These are phyloP conservation scores for Clinocottus analis DNA, from an alignment of 2,113 vertebrate species.

Conservation along the genomic window DNA sequence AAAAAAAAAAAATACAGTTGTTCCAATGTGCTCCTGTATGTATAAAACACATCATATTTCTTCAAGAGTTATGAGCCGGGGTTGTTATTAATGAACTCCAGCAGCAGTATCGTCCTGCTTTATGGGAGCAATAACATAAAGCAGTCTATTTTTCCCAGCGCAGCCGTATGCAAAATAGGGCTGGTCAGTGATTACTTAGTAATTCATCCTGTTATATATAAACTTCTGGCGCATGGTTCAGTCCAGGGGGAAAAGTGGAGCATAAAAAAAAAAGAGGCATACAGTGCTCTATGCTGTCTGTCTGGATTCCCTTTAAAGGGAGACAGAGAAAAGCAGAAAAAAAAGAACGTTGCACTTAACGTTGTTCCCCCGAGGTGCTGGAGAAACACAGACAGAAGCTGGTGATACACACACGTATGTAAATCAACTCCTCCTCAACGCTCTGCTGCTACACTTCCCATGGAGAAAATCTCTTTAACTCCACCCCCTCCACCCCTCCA, in stretches of 20 bases:
- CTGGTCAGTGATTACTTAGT: conserved; percentile 69
- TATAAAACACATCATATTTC: conserved; percentile 60
- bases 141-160: conserved; percentile 49
- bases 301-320: conserved; percentile 63
- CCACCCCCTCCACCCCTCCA: conserved; percentile 56
- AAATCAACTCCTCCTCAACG: conserved; percentile 55
- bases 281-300: conserved; percentile 59
- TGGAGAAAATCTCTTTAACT: conserved; percentile 64
- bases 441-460: conserved; percentile 51
- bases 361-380: conserved; percentile 46
- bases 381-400: conserved; percentile 48
- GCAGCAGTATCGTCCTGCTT: conserved; percentile 59
- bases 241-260: conserved; percentile 60
- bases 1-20: conserved; percentile 69
- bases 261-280: conserved; percentile 47
- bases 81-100: conserved; percentile 68
- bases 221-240: conserved; percentile 60
- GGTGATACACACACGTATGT: conserved; percentile 44
- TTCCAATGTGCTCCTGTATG: conserved; percentile 42
- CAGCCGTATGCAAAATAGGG: conserved; percentile 65
- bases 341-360: conserved; percentile 55
- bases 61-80: conserved; percentile 52
- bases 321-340: neutral
- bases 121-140: conserved; percentile 62
- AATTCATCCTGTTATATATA: conserved; percentile 74